Percentiles rank a stretch among this genome's conserved stretches.
Evolutionary conservation across 2,888 invertebrate species (phyloP).

Genomic region (Cyclophora punctaria): DNA sequence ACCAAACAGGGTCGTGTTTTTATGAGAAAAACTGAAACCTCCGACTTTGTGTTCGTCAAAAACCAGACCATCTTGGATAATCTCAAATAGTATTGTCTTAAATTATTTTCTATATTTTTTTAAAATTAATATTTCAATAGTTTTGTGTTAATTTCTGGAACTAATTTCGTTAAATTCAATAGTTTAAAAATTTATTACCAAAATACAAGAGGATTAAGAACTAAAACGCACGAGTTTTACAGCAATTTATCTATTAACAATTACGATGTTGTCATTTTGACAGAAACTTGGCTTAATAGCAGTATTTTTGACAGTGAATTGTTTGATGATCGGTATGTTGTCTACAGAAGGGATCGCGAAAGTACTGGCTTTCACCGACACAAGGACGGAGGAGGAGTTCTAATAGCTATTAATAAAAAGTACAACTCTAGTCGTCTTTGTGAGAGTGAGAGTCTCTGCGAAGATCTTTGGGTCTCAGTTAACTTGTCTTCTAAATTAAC

Average conservation of each 20-base stretch:
- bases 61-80: conserved; percentile 1
- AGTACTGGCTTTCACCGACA: neutral
- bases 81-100: too few relatives aligned
- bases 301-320: neutral
- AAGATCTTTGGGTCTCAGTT: neutral
- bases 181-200: conserved; percentile 5
- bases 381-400: neutral
- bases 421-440: neutral
- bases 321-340: neutral
- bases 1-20: conserved; percentile 5
- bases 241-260: neutral
- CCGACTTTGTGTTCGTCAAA: conserved; percentile 1
- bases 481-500: neutral
- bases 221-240: neutral
- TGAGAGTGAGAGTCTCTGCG: neutral
- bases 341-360: neutral
- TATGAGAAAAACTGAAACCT: neutral
- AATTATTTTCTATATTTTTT: too few relatives aligned
- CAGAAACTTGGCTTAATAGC: conserved; percentile 1
- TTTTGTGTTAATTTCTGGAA: neutral
- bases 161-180: neutral
- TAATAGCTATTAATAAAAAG: neutral
- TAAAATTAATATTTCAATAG: too few relatives aligned
- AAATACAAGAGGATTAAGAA: conserved; percentile 7
- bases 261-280: neutral